phyloP scores from a whole-genome alignment of 2,888 invertebrate species.

The Clitarchus hookeri region DNA sequence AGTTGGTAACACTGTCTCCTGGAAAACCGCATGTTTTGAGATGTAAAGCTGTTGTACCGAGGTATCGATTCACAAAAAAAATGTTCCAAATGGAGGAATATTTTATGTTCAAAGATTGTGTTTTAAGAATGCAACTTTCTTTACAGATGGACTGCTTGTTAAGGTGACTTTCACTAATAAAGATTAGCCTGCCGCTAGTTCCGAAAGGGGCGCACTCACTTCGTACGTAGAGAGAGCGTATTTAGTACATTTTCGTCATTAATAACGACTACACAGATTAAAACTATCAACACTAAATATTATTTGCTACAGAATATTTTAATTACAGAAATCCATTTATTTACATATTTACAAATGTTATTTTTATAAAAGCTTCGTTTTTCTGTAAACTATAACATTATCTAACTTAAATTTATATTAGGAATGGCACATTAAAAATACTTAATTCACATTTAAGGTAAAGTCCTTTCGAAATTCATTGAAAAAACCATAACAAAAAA shows the following conservation, averaged over 20 bases:
- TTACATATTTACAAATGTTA: not conserved
- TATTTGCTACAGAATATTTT: not conserved
- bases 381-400: not conserved
- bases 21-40: too few species aligned
- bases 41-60: too few species aligned
- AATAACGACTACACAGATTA: not conserved
- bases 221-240: too few species aligned
- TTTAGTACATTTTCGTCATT: not conserved
- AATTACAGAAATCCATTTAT: not conserved
- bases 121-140: too few species aligned
- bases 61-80: too few species aligned
- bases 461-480: not conserved
- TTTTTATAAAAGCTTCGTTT: not conserved
- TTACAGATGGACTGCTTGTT: too few species aligned
- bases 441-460: not conserved
- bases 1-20: too few species aligned
- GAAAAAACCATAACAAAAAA: not conserved
- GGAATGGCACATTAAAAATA: not conserved
- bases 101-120: too few species aligned
- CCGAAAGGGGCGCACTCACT: too few species aligned
- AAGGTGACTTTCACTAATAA: too few species aligned
- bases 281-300: not conserved
- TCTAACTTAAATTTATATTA: not conserved
- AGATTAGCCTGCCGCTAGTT: too few species aligned
- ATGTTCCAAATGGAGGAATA: too few species aligned